Evolutionary conservation across 2,113 vertebrate species (phyloP).

Genomic region (Strigops habroptila): DNA sequence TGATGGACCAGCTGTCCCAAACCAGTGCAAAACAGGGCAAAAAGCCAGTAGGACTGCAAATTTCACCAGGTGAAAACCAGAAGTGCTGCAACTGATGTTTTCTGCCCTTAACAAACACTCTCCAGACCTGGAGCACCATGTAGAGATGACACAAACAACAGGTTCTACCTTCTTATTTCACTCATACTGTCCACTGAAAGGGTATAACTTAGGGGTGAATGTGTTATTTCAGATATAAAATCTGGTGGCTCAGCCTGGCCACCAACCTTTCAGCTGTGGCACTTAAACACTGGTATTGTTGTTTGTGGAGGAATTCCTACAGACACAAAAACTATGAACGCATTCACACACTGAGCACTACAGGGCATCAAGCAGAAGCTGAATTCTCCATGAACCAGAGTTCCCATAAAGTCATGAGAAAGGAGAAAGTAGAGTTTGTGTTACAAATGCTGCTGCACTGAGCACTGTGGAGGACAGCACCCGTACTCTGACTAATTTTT

Average conservation of each 20-base stretch:
- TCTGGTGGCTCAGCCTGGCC: not conserved
- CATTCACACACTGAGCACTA: not conserved
- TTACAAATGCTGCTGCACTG: not conserved
- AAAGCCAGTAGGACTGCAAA: not conserved
- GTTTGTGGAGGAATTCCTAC: not conserved
- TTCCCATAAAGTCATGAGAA: not conserved
- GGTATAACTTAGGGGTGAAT: not conserved
- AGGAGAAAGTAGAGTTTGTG: not conserved
- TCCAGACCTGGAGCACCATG: not conserved
- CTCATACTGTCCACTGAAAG: not conserved
- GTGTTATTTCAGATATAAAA: not conserved
- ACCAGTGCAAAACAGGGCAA: not conserved
- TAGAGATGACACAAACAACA: not conserved
- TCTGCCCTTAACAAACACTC: not conserved
- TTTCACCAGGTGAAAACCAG: not conserved
- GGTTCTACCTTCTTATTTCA: not conserved
- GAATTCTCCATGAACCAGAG: not conserved
- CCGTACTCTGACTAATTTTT: not conserved
- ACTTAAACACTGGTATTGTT: not conserved
- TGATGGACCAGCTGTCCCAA: not conserved
- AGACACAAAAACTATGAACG: not conserved
- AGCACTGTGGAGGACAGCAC: not conserved
- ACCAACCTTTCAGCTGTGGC: not conserved
- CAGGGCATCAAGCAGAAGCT: not conserved
- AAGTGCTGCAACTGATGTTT: not conserved